These are phyloP conservation scores for Hylia prasina DNA, from an alignment of 2,113 vertebrate genomes.

Conservation along the genomic window DNA sequence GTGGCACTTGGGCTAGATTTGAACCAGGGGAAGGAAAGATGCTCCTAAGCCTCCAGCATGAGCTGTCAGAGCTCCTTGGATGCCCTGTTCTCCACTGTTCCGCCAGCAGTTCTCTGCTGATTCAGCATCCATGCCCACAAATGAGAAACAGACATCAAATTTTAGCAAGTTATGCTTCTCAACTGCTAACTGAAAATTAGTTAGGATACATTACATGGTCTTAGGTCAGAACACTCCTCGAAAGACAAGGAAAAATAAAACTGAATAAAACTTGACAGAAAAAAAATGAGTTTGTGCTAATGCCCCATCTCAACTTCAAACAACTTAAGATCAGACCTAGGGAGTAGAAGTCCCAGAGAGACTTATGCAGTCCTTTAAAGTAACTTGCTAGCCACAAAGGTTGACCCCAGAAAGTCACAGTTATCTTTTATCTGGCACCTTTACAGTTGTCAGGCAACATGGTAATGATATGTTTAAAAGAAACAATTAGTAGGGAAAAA, in stretches of 20 bases:
- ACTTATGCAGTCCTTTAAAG: neutral
- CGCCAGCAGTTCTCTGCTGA: neutral
- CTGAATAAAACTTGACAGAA: neutral
- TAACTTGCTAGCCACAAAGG: neutral
- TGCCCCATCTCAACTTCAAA: neutral
- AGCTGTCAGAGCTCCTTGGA: neutral
- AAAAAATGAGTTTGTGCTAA: neutral
- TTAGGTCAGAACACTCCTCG: neutral
- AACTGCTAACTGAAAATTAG: neutral
- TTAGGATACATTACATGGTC: neutral
- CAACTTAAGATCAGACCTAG: neutral
- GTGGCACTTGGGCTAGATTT: neutral
- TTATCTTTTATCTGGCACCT: constrained; percentile 11
- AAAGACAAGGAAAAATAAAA: neutral
- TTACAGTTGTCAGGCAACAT: neutral
- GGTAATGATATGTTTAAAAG: neutral
- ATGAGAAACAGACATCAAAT: neutral
- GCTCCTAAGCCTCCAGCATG: neutral
- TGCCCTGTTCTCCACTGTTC: neutral
- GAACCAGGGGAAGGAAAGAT: neutral
- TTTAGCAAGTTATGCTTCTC: neutral
- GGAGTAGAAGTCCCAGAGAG: neutral
- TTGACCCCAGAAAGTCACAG: constrained; percentile 18
- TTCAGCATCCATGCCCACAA: neutral
- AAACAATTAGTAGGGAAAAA: neutral